A percentile compares a stretch with the other conserved stretches of the same genome.
Conservation (phyloP, 2,113 vertebrate genomes). For the Pungitius pungitius region DNA sequence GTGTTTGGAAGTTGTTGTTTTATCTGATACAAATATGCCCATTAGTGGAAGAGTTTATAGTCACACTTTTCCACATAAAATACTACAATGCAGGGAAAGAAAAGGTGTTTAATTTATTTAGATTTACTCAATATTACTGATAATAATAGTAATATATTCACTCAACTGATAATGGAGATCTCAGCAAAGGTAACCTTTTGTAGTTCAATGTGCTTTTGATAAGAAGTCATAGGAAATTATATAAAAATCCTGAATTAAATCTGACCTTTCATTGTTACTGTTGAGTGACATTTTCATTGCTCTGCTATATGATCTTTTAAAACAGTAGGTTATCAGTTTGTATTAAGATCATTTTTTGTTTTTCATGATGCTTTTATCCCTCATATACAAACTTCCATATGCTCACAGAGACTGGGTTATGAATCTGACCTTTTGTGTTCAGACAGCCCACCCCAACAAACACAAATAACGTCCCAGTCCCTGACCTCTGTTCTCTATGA, state of each 20-base stretch:
- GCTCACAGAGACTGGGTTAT: conserved; percentile 31
- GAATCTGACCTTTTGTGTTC: conserved; percentile 20
- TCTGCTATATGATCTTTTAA: neutral
- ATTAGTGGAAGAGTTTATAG: conserved; percentile 18
- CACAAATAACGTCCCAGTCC: neutral
- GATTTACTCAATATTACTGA: neutral
- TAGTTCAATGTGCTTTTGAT: neutral
- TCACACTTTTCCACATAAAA: neutral
- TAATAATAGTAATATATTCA: neutral
- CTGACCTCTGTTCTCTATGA: conserved; percentile 2
- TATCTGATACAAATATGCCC: conserved; percentile 19
- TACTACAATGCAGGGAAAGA: neutral
- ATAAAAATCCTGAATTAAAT: neutral
- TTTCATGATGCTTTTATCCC: conserved; percentile 14
- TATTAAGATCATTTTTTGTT: neutral
- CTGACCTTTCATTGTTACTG: neutral
- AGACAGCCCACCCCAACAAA: neutral
- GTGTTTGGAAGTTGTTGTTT: neutral
- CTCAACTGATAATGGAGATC: neutral
- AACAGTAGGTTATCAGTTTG: neutral
- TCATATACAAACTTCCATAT: neutral
- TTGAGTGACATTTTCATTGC: neutral
- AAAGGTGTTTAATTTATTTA: neutral
- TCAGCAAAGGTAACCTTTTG: neutral
- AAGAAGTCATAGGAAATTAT: neutral